Evolutionary conservation across 1,140 invertebrate species (phyloP), one percentile per base, ranked within the genome.

Genomic region (Listronotus oregonensis): DNA sequence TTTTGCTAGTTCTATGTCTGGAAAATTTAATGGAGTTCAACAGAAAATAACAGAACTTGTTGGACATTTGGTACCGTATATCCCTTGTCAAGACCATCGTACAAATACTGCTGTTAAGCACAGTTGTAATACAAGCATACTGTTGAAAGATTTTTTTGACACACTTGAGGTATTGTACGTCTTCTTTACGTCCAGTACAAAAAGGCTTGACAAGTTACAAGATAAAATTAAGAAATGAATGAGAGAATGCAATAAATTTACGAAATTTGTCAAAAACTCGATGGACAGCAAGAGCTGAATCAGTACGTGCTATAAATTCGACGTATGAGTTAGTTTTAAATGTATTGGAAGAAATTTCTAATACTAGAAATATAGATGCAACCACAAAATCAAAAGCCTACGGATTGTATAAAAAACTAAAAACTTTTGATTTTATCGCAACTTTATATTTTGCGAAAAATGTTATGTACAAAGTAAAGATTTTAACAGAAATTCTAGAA

Each of bases 151-250:
- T 14, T 21, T 47, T 9, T 47, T 17, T 14, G 18, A 14, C 17
- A 47, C 17, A 14, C 21, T 27, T 27, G 21, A 46, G 17, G 44
- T 14, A 10, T 21, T 47, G 14, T 47, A 47, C 17, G 44, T 21
- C 9, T 47, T 47, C 17, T 47, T 47, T 47, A 47, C 44, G 1
- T 47, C 44, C 3, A 56, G 51, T 59, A 63, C 39, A 27, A 27
- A 27, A 27, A 27, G 21, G 21, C 5, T 27, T 27, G 21, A 27
- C 21, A 27, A 27, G 21, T 27, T 27, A 27, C 21, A 27, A 27
- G 21, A 27, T 5, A 27, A 27, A 27, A 27, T 50, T 27, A 21
- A 27, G 10, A n/a, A n/a, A n/a, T n/a, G 27, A 18, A 0, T 5
- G 32, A 21, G 47, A 50, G 27, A 50, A 50, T 32, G 17, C 21